Conservation (phyloP, 2,888 invertebrate genomes). For the Operophtera brumata region DNA sequence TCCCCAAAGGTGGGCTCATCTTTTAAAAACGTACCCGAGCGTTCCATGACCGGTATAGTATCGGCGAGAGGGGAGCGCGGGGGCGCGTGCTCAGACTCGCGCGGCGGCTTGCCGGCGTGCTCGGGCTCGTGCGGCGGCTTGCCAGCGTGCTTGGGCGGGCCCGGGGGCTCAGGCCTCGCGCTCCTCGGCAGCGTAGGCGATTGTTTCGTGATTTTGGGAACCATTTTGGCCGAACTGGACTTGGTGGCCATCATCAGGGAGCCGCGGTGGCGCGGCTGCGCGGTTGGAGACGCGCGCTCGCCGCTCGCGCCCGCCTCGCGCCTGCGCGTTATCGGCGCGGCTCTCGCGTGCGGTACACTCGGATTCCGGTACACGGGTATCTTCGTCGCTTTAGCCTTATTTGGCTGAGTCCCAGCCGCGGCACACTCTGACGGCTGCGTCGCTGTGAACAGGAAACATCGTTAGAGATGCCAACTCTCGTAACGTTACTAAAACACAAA, state of each 20-base stretch:
- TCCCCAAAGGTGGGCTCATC: slow-evolving; percentile 84
- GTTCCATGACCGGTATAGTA: slow-evolving; percentile 65
- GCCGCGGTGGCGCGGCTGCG: slow-evolving; percentile 28
- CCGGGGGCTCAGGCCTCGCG: slow-evolving; percentile 17
- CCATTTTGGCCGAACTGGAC: slow-evolving; percentile 80
- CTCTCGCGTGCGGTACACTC: background rate
- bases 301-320: background rate
- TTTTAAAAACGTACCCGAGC: slow-evolving; percentile 88
- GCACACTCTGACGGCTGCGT: slow-evolving; percentile 38
- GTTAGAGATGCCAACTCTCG: background rate
- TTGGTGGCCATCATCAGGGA: slow-evolving; percentile 80
- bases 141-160: slow-evolving; percentile 19
- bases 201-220: slow-evolving; percentile 59
- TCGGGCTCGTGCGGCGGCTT: slow-evolving; percentile 12
- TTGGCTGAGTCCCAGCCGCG: slow-evolving; percentile 13
- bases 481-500: background rate
- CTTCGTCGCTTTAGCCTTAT: slow-evolving; percentile 51
- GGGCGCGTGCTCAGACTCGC: slow-evolving; percentile 9
- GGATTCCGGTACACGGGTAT: slow-evolving; percentile 59
- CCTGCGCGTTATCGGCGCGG: background rate
- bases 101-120: slow-evolving; percentile 18
- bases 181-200: background rate
- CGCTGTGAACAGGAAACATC: slow-evolving; percentile 15
- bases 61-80: slow-evolving; percentile 31
- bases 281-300: slow-evolving; percentile 8